Percentiles rank a stretch among this genome's conserved stretches.
Conservation (phyloP, 2,797 vertebrate genomes). For the Anguilla megastoma region DNA sequence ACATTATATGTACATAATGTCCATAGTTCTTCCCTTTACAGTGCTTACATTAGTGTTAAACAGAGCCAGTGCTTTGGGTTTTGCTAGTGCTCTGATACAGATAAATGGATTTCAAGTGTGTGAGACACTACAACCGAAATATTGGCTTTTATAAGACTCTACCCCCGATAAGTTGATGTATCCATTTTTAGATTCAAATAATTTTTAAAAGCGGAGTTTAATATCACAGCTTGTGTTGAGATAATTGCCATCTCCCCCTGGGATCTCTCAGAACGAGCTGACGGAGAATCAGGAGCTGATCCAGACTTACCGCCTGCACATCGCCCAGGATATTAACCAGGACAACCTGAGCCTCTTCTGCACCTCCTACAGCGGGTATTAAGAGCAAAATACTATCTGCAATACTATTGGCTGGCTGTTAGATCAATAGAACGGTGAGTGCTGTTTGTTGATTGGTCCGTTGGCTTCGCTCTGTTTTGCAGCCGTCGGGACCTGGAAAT, state of each 20-base stretch:
- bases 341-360: slow-evolving; percentile 94
- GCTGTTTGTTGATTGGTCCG: slow-evolving; percentile 23
- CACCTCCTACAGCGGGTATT: slow-evolving; percentile 82
- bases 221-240: neutral
- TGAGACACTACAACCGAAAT: neutral
- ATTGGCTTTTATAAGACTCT: neutral
- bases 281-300: slow-evolving; percentile 94
- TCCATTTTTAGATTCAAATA: neutral
- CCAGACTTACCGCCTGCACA: slow-evolving; percentile 95
- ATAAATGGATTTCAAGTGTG: neutral
- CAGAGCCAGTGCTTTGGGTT: neutral
- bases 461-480: slow-evolving; percentile 31
- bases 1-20: too few relatives aligned
- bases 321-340: slow-evolving; percentile 96
- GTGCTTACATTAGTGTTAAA: neutral
- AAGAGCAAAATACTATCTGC: neutral
- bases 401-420: neutral
- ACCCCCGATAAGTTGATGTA: neutral
- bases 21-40: neutral
- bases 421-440: neutral
- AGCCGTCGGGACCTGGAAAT: slow-evolving; percentile 93
- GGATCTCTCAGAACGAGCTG: slow-evolving; percentile 83
- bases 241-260: neutral
- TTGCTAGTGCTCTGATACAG: neutral
- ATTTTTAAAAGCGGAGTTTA: neutral